phyloP scores from a whole-genome alignment of 2,888 invertebrate species.

The Megaustenia siamemsis region DNA sequence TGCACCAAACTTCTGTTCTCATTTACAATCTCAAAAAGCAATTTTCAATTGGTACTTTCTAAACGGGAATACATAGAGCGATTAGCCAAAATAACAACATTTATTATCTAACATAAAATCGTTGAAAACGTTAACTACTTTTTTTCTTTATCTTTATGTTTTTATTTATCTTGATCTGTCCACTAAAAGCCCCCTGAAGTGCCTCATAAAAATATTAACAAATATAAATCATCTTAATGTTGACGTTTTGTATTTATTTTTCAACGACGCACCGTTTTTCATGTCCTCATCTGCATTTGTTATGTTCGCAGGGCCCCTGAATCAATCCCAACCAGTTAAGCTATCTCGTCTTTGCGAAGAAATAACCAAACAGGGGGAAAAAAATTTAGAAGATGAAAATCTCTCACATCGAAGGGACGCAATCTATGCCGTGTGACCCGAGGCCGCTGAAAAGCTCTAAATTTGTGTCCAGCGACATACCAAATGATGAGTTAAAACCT shows the following conservation, averaged over 20 bases:
- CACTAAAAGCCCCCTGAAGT: no score
- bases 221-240: background rate
- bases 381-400: background rate
- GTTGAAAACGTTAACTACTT: no score
- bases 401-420: background rate
- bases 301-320: background rate
- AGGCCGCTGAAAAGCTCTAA: background rate
- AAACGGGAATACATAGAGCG: no score
- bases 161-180: no score
- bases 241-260: background rate
- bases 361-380: constrained; percentile 2
- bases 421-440: background rate
- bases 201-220: background rate
- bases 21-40: no score
- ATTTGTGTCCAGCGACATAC: constrained; percentile 21
- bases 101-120: no score
- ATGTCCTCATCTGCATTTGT: background rate
- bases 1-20: no score
- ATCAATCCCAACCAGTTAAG: background rate
- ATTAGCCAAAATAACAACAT: no score
- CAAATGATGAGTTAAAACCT: constrained; percentile 16
- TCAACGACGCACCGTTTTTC: background rate
- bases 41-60: no score
- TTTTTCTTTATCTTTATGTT: no score
- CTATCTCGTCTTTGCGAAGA: background rate